Evolutionary conservation across 1,140 invertebrate species (phyloP).

Genomic region (Euwallacea similis): DNA sequence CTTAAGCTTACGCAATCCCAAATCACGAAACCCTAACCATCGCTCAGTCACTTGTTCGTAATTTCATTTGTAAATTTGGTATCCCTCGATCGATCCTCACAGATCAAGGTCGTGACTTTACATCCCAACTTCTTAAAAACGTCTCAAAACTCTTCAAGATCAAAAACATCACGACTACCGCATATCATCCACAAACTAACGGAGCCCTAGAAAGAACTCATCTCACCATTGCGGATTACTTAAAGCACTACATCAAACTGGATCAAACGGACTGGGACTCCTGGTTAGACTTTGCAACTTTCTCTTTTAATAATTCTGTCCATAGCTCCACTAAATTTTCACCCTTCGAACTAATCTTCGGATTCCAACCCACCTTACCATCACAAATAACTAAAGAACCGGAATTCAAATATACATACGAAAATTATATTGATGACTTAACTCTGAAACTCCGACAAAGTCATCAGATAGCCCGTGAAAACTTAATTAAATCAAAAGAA

Average conservation of each 20-base stretch:
- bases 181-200: conserved; percentile 49
- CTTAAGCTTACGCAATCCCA: conserved; percentile 45
- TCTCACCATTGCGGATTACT: conserved; percentile 51
- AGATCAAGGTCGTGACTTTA: conserved; percentile 49
- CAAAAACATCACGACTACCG: conserved; percentile 39
- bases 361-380: conserved; percentile 44
- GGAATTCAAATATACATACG: conserved; percentile 46
- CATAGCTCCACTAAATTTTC: conserved; percentile 45
- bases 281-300: conserved; percentile 50
- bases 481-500: conserved; percentile 41
- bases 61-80: conserved; percentile 44
- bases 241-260: conserved; percentile 51
- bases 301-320: conserved; percentile 49
- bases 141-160: conserved; percentile 45
- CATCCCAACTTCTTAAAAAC: conserved; percentile 45
- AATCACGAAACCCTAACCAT: conserved; percentile 51
- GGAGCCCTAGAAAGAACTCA: conserved; percentile 51
- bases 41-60: conserved; percentile 42
- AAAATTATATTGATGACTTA: conserved; percentile 45
- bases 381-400: conserved; percentile 33
- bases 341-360: conserved; percentile 46
- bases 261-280: conserved; percentile 52
- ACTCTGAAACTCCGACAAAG: conserved; percentile 47
- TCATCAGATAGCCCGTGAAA: conserved; percentile 46
- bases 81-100: conserved; percentile 43